Percentiles rank a stretch among this genome's conserved stretches.
phyloP scores from a whole-genome alignment of 2,888 invertebrate genomes.

The Acleris emargana region DNA sequence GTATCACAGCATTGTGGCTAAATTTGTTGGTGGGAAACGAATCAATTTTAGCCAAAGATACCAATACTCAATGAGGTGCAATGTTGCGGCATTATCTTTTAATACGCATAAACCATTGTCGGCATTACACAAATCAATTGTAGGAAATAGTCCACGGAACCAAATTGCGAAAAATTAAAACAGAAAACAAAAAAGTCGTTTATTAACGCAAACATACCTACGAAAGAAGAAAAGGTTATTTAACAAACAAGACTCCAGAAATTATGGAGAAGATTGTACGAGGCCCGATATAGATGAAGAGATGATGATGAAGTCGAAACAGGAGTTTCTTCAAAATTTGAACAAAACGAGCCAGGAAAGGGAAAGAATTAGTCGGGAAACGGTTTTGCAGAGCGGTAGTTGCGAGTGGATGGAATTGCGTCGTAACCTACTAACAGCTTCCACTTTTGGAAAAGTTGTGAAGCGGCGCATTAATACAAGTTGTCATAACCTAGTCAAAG shows the following conservation, averaged over 20 bases:
- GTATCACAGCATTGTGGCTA: slow-evolving; percentile 47
- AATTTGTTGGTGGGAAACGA: slow-evolving; percentile 51
- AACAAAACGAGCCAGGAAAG: slow-evolving; percentile 24
- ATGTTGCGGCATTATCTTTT: slow-evolving; percentile 47
- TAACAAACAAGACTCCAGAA: background rate
- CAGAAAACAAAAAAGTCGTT: slow-evolving; percentile 2
- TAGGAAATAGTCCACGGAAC: background rate
- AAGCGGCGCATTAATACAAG: too few relatives aligned
- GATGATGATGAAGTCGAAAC: background rate
- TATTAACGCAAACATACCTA: slow-evolving; percentile 5
- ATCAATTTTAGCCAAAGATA: slow-evolving; percentile 42
- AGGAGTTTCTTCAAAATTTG: slow-evolving; percentile 9
- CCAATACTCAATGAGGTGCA: slow-evolving; percentile 47
- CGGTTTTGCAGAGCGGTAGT: slow-evolving; percentile 35
- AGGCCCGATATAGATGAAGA: background rate
- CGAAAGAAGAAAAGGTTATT: slow-evolving; percentile 2
- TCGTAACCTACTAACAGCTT: slow-evolving; percentile 39
- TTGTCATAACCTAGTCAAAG: too few relatives aligned
- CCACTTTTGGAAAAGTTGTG: slow-evolving; percentile 34
- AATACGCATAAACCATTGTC: slow-evolving; percentile 39
- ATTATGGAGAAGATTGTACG: slow-evolving; percentile 2
- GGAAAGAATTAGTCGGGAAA: slow-evolving; percentile 26
- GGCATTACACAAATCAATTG: slow-evolving; percentile 6
- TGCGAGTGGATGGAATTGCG: slow-evolving; percentile 41
- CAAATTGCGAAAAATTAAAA: slow-evolving; percentile 2